phyloP scores from a whole-genome alignment of 2,113 vertebrate genomes.

The Sminthopsis crassicaudata region DNA sequence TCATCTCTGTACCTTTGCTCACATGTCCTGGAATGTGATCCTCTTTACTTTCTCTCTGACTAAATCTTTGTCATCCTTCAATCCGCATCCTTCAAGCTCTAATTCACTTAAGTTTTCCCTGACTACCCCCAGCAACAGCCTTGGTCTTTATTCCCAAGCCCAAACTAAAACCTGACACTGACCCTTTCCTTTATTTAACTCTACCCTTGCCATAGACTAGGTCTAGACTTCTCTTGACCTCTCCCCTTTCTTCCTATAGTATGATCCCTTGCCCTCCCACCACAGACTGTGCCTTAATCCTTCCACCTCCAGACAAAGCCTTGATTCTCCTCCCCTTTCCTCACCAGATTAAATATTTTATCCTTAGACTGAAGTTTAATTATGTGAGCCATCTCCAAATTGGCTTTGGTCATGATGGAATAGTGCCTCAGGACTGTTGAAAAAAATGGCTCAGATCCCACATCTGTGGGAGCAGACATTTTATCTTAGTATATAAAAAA shows the following conservation, averaged over 20 bases:
- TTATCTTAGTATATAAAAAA: neutral
- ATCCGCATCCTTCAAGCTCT: neutral
- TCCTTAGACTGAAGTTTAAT: neutral
- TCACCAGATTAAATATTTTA: neutral
- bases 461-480: neutral
- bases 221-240: neutral
- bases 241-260: neutral
- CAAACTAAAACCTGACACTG: neutral
- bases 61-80: neutral
- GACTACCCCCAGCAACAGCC: neutral
- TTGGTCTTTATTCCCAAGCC: neutral
- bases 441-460: neutral
- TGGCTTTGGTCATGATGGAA: neutral
- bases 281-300: neutral
- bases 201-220: neutral
- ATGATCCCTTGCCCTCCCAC: too few species aligned
- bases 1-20: neutral
- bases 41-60: neutral
- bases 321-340: neutral
- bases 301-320: neutral
- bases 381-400: neutral
- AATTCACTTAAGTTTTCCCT: neutral
- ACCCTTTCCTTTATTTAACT: neutral
- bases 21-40: neutral
- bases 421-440: neutral